Percentiles rank a stretch among this genome's conserved stretches.
Evolutionary conservation across 2,797 vertebrate genomes (phyloP).

Genomic region (Tachyglossus aculeatus): DNA sequence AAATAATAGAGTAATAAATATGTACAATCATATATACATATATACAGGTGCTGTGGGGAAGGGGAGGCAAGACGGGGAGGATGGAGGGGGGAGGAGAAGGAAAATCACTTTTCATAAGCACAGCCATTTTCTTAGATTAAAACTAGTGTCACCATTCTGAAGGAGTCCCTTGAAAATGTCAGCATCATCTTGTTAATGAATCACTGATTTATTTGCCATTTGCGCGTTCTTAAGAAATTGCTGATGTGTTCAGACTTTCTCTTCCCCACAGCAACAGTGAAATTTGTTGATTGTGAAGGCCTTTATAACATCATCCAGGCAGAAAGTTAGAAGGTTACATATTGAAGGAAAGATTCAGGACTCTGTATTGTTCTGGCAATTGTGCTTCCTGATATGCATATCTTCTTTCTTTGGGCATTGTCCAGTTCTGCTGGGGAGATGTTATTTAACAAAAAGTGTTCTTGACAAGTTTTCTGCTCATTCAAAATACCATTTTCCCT

Average conservation of each 20-base stretch:
- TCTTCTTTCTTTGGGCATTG: constrained; percentile 44
- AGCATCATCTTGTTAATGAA: constrained; percentile 49
- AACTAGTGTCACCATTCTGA: constrained; percentile 36
- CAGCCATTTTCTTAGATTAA: constrained; percentile 20
- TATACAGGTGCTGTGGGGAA: too few species aligned
- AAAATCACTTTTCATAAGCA: constrained; percentile 16
- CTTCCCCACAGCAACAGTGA: constrained; percentile 53
- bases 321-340: constrained; percentile 64
- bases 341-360: constrained; percentile 58
- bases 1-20: too few species aligned
- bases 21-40: too few species aligned
- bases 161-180: constrained; percentile 53
- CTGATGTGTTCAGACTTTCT: constrained; percentile 59
- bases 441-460: constrained; percentile 48
- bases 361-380: constrained; percentile 39
- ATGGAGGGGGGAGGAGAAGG: too few species aligned
- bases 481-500: constrained; percentile 44
- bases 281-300: constrained; percentile 61
- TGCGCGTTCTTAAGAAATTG: constrained; percentile 58
- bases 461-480: constrained; percentile 36
- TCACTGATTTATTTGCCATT: constrained; percentile 60
- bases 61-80: too few species aligned
- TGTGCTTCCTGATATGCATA: constrained; percentile 47
- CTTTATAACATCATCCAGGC: constrained; percentile 63
- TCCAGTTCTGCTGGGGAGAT: constrained; percentile 44